Conservation (phyloP, 2,113 vertebrate genomes). For the Chaetorhynchus papuensis region DNA sequence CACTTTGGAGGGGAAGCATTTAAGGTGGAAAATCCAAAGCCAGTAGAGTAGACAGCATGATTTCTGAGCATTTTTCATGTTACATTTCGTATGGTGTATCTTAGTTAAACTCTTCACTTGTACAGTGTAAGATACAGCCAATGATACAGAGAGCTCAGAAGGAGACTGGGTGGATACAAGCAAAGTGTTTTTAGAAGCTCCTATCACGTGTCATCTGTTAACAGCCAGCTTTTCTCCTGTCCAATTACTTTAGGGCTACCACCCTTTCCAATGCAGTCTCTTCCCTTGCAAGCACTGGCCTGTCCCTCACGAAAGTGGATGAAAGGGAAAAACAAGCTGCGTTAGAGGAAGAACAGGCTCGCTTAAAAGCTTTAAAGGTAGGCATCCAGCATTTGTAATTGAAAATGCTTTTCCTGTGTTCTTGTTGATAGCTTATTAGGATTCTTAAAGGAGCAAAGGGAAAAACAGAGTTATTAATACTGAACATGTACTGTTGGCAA, state of each 20-base stretch:
- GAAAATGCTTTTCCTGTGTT: background rate
- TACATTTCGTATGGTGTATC: background rate
- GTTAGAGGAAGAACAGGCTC: conserved; percentile 95
- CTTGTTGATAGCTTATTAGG: background rate
- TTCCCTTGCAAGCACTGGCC: conserved; percentile 93
- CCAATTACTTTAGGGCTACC: conserved; percentile 83
- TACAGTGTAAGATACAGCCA: background rate
- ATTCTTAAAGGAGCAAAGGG: background rate
- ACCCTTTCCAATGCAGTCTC: conserved; percentile 97
- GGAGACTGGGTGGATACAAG: background rate
- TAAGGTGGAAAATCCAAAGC: background rate
- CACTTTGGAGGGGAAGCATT: background rate
- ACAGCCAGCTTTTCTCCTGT: conserved; percentile 25
- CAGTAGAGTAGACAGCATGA: background rate
- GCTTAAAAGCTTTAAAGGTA: conserved; percentile 97
- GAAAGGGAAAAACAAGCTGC: conserved; percentile 99
- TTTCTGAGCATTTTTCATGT: background rate
- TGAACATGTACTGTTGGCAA: background rate
- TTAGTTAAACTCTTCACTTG: background rate
- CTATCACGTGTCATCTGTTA: background rate
- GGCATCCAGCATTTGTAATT: background rate
- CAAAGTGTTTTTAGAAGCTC: background rate
- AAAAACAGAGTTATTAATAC: background rate
- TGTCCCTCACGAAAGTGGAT: conserved; percentile 97
- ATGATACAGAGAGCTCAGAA: background rate